Evolutionary conservation across 2,797 vertebrate species (phyloP).

Genomic region (Gambusia yucatana): DNA sequence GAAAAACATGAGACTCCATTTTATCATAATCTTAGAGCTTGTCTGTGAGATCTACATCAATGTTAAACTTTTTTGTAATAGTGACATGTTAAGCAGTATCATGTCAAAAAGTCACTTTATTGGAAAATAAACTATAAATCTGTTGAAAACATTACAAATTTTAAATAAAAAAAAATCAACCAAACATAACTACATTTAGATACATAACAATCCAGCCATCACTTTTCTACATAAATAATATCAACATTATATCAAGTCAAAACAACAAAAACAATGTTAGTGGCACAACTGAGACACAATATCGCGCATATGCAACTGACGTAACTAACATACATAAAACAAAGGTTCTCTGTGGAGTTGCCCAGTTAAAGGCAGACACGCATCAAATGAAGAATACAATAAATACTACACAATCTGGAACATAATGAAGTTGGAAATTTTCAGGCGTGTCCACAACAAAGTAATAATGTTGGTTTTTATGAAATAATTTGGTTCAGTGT

Average conservation of each 20-base stretch:
- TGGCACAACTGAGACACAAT: background rate
- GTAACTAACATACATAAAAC: no score
- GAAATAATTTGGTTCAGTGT: no score
- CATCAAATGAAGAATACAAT: no score
- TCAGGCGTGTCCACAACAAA: no score
- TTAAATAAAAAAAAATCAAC: background rate
- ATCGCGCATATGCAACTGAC: background rate
- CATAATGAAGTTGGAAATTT: no score
- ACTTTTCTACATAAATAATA: background rate
- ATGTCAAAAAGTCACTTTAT: background rate
- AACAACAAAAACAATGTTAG: background rate
- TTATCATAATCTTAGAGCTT: background rate
- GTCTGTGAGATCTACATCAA: background rate
- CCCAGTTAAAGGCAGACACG: background rate
- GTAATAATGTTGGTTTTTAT: no score
- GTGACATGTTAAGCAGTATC: no score
- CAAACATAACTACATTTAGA: background rate
- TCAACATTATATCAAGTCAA: background rate
- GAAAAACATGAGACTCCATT: background rate
- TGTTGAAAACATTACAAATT: background rate
- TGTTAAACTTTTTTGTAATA: background rate
- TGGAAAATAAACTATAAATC: background rate
- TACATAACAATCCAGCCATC: background rate
- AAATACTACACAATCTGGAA: no score
- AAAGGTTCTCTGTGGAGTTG: background rate